These are phyloP conservation scores for Ambastaia sidthimunki DNA, from an alignment of 2,797 vertebrate genomes.

Conservation along the genomic window DNA sequence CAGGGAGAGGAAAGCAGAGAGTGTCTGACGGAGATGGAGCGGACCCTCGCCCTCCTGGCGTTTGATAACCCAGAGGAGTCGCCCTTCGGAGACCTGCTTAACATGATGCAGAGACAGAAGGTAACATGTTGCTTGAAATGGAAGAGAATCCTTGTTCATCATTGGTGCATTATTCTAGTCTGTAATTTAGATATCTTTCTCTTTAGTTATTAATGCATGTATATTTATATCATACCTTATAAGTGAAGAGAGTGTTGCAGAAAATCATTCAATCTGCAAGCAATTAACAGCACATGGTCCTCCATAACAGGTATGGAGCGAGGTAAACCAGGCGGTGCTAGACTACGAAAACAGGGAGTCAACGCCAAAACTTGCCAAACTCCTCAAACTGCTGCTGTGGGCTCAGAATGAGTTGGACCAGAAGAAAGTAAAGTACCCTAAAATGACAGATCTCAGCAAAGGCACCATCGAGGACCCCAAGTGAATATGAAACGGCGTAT, in stretches of 20 bases:
- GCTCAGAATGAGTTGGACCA: slow-evolving; percentile 99
- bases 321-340: slow-evolving; percentile 97
- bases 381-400: slow-evolving; percentile 97
- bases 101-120: slow-evolving; percentile 99
- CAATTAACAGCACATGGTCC: slow-evolving; percentile 8
- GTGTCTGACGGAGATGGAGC: slow-evolving; percentile 97
- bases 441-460: slow-evolving; percentile 99
- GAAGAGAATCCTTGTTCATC: neutral
- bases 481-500: slow-evolving; percentile 74
- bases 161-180: neutral
- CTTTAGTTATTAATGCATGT: too few species aligned
- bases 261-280: neutral
- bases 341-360: slow-evolving; percentile 98
- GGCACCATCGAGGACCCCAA: slow-evolving; percentile 97
- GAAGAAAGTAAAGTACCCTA: slow-evolving; percentile 99
- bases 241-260: too few species aligned
- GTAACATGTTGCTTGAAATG: slow-evolving; percentile 65
- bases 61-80: slow-evolving; percentile 98
- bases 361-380: slow-evolving; percentile 96
- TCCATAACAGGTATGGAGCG: slow-evolving; percentile 92
- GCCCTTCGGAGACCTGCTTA: slow-evolving; percentile 95
- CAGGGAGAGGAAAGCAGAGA: slow-evolving; percentile 98
- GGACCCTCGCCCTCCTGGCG: slow-evolving; percentile 92
- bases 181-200: too few species aligned
- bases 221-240: too few species aligned